phyloP scores from a whole-genome alignment of 2,888 invertebrate genomes.

The Lithophane semibrunnea region DNA sequence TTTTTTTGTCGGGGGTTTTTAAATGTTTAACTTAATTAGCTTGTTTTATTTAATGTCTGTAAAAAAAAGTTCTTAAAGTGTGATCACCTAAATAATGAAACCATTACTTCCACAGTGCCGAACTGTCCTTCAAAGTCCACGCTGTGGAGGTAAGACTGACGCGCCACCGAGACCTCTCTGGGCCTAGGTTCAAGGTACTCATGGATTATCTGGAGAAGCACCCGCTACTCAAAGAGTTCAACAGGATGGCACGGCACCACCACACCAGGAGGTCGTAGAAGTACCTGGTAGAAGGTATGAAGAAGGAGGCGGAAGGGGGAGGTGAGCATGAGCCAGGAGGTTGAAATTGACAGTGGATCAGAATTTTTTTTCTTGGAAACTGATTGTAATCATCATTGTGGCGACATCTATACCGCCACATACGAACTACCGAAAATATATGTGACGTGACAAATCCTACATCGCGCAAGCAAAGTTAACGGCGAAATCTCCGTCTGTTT shows the following conservation, averaged over 20 bases:
- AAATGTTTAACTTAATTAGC: no score
- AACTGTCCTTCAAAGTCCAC: constrained; percentile 88
- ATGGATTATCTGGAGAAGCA: constrained; percentile 84
- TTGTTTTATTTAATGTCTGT: background rate
- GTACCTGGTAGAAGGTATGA: background rate
- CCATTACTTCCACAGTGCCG: constrained; percentile 75
- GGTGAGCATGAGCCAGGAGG: background rate
- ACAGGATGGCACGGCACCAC: constrained; percentile 68
- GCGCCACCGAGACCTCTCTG: constrained; percentile 91
- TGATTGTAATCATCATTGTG: constrained; percentile 1
- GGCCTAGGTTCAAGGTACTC: constrained; percentile 83
- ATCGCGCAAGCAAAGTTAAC: background rate
- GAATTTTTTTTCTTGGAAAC: background rate
- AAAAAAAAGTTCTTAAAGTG: no score
- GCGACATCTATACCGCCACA: background rate
- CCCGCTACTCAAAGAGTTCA: constrained; percentile 82
- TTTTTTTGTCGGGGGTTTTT: no score
- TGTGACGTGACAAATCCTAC: background rate
- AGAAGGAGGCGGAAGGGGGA: no score
- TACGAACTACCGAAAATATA: background rate
- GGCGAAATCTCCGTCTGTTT: background rate
- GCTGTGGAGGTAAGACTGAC: constrained; percentile 91
- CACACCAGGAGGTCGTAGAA: constrained; percentile 11
- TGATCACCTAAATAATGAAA: background rate
- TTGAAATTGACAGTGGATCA: background rate